Evolutionary conservation across 2,797 vertebrate species (phyloP).

Genomic region (Bradypodion ventrale): DNA sequence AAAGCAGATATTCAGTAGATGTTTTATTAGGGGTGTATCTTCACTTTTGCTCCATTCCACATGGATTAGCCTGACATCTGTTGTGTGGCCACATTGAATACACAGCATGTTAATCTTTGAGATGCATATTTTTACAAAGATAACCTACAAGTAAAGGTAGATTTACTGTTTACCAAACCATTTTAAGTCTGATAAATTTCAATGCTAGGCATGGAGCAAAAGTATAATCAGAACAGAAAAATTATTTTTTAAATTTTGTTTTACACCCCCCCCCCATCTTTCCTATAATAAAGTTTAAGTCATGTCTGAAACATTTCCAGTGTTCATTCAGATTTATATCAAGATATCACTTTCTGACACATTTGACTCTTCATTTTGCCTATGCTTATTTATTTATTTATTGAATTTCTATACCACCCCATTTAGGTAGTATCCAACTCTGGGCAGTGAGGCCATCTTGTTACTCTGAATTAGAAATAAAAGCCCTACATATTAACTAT

Average conservation of each 20-base stretch:
- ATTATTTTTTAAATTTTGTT: neutral
- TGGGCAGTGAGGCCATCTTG: neutral
- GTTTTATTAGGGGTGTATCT: slow-evolving; percentile 63
- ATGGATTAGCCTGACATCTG: slow-evolving; percentile 58
- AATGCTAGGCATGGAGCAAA: neutral
- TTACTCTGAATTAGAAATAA: neutral
- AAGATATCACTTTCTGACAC: neutral
- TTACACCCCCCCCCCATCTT: neutral
- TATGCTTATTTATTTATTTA: no score
- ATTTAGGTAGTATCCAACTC: no score
- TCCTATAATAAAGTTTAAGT: neutral
- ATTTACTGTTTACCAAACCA: slow-evolving; percentile 13
- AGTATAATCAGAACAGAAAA: neutral
- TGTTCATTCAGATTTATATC: neutral
- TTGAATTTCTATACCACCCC: no score
- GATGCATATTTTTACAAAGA: slow-evolving; percentile 36
- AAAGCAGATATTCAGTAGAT: slow-evolving; percentile 70
- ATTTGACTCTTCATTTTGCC: neutral
- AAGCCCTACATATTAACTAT: neutral
- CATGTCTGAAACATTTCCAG: neutral
- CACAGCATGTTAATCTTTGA: slow-evolving; percentile 60
- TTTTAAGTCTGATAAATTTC: neutral
- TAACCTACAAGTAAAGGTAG: slow-evolving; percentile 16
- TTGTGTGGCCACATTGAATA: slow-evolving; percentile 46
- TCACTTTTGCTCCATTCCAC: slow-evolving; percentile 67